Evolutionary conservation across 2,797 vertebrate species (phyloP).

Genomic region (Discoglossus pictus): DNA sequence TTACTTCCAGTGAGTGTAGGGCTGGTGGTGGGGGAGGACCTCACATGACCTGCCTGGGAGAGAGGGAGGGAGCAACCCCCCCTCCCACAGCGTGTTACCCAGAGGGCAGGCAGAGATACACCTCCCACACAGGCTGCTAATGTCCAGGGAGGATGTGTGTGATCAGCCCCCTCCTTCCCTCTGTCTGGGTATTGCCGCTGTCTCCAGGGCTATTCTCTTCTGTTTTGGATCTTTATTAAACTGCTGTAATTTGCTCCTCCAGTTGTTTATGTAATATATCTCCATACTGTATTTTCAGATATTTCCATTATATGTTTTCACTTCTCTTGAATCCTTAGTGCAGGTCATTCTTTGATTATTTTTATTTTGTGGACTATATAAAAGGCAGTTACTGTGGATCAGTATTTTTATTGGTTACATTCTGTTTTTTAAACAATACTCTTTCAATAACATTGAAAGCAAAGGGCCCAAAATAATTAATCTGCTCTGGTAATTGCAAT

Average conservation of each 20-base stretch:
- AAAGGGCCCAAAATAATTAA: no score
- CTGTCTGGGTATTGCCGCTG: slow-evolving; percentile 1
- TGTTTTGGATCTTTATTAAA: neutral
- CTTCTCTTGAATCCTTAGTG: no score
- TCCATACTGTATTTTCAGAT: no score
- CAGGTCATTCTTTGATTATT: no score
- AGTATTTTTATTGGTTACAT: no score
- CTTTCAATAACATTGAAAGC: no score
- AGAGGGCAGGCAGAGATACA: slow-evolving; percentile 31
- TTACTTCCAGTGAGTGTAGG: slow-evolving; percentile 6
- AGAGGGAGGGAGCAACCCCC: slow-evolving; percentile 8
- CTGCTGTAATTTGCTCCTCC: neutral
- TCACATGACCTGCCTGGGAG: slow-evolving; percentile 40
- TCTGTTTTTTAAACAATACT: no score
- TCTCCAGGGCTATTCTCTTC: slow-evolving; percentile 2
- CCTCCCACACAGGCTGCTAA: slow-evolving; percentile 43
- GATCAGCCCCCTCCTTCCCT: slow-evolving; percentile 1
- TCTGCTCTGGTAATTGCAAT: no score
- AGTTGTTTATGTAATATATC: no score
- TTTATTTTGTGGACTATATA: no score
- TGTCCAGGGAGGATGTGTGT: slow-evolving; percentile 3
- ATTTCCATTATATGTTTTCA: no score
- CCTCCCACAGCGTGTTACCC: slow-evolving; percentile 27
- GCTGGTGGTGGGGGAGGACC: slow-evolving; percentile 13
- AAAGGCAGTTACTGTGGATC: no score